phyloP scores from a whole-genome alignment of 2,113 vertebrate genomes.

The Lepisosteus osseus region DNA sequence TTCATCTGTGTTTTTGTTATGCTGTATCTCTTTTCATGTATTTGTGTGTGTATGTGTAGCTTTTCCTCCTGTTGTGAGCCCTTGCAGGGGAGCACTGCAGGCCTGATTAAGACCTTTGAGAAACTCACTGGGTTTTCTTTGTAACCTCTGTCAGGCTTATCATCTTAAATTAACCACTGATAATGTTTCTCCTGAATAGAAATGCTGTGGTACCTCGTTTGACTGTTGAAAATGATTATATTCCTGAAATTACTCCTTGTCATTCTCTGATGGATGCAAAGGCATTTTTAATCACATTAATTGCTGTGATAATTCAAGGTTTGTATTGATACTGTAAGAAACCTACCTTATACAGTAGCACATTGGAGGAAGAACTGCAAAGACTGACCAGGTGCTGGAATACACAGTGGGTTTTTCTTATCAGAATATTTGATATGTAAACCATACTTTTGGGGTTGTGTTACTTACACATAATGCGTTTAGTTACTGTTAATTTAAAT shows the following conservation, averaged over 20 bases:
- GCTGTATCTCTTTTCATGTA: background rate
- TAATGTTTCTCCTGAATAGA: background rate
- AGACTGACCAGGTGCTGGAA: background rate
- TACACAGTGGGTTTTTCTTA: background rate
- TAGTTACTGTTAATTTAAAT: background rate
- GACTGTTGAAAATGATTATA: background rate
- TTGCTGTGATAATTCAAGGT: background rate
- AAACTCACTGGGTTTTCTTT: too few relatives aligned
- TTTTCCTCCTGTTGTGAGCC: background rate
- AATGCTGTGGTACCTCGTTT: background rate
- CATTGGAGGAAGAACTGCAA: background rate
- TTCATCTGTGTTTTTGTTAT: conserved; percentile 6
- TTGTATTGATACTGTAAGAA: background rate
- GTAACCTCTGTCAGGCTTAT: too few relatives aligned
- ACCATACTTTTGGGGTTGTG: background rate
- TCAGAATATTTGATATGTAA: background rate
- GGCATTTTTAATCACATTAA: background rate
- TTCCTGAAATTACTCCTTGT: background rate
- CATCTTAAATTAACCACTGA: too few relatives aligned
- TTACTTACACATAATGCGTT: background rate
- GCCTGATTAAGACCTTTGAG: too few relatives aligned
- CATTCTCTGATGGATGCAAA: background rate
- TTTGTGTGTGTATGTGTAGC: background rate
- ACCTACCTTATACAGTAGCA: background rate
- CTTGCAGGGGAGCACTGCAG: background rate